Evolutionary conservation across 1,140 invertebrate genomes (phyloP), one percentile per base, ranked within the genome.

Genomic region (Colletes gigas): DNA sequence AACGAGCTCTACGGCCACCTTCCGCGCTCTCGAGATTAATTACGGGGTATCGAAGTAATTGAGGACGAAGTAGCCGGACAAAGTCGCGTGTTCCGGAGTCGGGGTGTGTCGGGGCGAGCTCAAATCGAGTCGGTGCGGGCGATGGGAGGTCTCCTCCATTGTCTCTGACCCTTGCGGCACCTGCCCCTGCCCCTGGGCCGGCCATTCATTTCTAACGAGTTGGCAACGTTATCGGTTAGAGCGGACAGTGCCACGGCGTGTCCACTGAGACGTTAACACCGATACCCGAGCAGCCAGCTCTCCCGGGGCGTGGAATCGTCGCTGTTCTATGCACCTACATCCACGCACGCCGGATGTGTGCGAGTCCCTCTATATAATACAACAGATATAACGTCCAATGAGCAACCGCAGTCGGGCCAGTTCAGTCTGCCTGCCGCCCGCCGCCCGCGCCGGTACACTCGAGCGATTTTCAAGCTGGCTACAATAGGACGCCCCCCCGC

Each of bases 191-290:
- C 72, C 69, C 67, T 71, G 30, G 55, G 21, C 75, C 70, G 67
- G 57, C 81, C 85, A 88, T 89, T 89, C 85, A 83, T 87, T 89
- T 77, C 86, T 91, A 90, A 91, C 89, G 88, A 92, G 89, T 91
- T 91, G 87, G 88, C 90, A 91, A 83, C 83, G 90, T 85, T 89
- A 92, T 90, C 90, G 85, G 87, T 85, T 85, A 85, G 70, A 88
- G 47, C 80, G 81, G 75, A 83, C 79, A 87, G 79, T 50, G n/a
- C n/a, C 82, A 75, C 77, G 65, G 76, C 74, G 89, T 89, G 87
- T 88, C 89, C 89, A 87, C 84, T 88, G 87, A 87, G 85, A 90
- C 90, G 90, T 92, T 91, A 92, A 91, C 88, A 85, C 88, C 85
- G 89, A 91, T 91, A 92, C 88, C 86, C 68, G 67, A 65, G 66